These are phyloP conservation scores for Hirundichthys speculiger DNA, from an alignment of 2,113 vertebrate genomes.

Conservation along the genomic window DNA sequence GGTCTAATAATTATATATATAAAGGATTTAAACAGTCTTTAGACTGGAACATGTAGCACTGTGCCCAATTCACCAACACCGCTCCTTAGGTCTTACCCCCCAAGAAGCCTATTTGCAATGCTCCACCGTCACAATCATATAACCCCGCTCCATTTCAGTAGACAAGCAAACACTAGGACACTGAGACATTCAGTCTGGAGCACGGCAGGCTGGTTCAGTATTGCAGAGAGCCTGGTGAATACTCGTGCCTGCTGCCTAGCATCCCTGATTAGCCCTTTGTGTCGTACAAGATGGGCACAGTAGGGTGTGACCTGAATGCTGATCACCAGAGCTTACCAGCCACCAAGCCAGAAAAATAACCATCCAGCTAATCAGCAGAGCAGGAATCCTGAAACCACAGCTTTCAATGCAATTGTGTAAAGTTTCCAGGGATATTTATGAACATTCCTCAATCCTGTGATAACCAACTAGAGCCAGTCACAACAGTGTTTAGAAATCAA, in stretches of 20 bases:
- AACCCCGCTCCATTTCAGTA: constrained; percentile 58
- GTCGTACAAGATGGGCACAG: constrained; percentile 36
- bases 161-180: constrained; percentile 64
- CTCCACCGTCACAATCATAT: constrained; percentile 37
- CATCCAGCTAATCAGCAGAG: constrained; percentile 35
- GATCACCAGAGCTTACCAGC: constrained; percentile 45
- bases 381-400: constrained; percentile 41
- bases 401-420: background rate
- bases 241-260: constrained; percentile 54
- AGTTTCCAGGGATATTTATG: constrained; percentile 33
- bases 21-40: no score
- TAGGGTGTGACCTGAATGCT: constrained; percentile 59
- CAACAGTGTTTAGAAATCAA: no score
- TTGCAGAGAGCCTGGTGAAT: constrained; percentile 47
- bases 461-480: constrained; percentile 18
- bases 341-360: constrained; percentile 35
- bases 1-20: no score
- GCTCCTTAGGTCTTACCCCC: constrained; percentile 8
- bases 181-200: constrained; percentile 53
- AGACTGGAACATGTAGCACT: background rate
- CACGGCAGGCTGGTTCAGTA: constrained; percentile 19
- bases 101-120: constrained; percentile 44
- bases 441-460: constrained; percentile 35
- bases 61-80: constrained; percentile 14
- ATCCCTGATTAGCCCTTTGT: constrained; percentile 67